phyloP scores from a whole-genome alignment of 2,888 invertebrate genomes.

The Noctuana brunneofusca region DNA sequence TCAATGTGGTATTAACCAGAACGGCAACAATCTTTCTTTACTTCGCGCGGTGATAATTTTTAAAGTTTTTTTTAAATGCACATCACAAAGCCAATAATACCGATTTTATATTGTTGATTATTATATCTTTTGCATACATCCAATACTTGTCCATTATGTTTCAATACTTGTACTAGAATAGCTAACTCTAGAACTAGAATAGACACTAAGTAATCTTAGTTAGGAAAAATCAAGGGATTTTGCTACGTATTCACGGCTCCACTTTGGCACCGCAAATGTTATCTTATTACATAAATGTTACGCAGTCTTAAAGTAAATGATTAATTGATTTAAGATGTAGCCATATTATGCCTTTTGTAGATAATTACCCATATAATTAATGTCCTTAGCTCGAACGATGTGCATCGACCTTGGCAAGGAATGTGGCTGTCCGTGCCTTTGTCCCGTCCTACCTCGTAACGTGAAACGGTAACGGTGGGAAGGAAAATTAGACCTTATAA shows the following conservation, averaged over 20 bases:
- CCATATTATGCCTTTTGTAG: slow-evolving; percentile 16
- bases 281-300: not conserved
- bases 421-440: slow-evolving; percentile 55
- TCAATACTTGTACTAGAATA: too few species aligned
- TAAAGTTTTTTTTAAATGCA: too few species aligned
- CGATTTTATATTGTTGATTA: too few species aligned
- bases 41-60: too few species aligned
- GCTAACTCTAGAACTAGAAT: too few species aligned
- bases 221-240: not conserved
- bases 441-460: slow-evolving; percentile 52
- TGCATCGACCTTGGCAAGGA: slow-evolving; percentile 70
- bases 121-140: too few species aligned
- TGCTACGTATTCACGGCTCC: not conserved
- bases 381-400: slow-evolving; percentile 52
- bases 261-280: slow-evolving; percentile 4
- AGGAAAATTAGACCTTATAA: slow-evolving; percentile 16
- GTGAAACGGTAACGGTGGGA: slow-evolving; percentile 34
- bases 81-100: too few species aligned
- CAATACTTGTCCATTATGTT: too few species aligned
- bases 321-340: slow-evolving; percentile 11
- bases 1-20: too few species aligned
- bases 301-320: slow-evolving; percentile 4
- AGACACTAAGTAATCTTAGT: too few species aligned
- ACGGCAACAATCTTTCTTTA: too few species aligned
- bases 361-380: slow-evolving; percentile 41